Base-by-base conservation (phyloP, 2,888 invertebrate genomes). In the Tridacna crocea region DNA sequence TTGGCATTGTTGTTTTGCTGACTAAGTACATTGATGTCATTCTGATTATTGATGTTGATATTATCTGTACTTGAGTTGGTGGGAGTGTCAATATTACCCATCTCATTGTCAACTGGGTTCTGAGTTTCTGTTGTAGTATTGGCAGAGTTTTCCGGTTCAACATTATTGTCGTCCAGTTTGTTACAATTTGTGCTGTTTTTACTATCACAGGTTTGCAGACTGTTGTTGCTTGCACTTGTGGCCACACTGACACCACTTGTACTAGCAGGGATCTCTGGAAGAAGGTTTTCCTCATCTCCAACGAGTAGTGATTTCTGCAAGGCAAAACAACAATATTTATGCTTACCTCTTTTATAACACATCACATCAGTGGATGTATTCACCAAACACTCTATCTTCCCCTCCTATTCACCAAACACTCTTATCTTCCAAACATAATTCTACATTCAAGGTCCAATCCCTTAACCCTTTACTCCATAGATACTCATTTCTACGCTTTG, bases 171-270 rank as follows among this genome's bases (percentile, higher is more conserved):
- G 48, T 72, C 80, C 24, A 77, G 55, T 60, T 82, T 83, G 79
- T 81, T 81, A 55, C 82, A 66, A 72, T 80, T 82, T 78, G 66
- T 85, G 84, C 84, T 87, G 79, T 81, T 87, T 79, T 73, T 83
- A 75, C 82, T 84, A 82, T 86, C 86, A 84, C 83, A 86, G 76
- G 79, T 79, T 61, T 80, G 87, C 73, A 90, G 81, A 63, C 86
- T 90, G 79, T 81, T 87, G 60, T 75, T 80, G 77, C 89, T 91
- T 73, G 86, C 87, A 76, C 91, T 90, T 51, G 83, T 86, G 58
- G 85, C 84, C n/a, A 70, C 70, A 70, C 70, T 70, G 4, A 47
- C 51, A 24, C 70, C 70, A 51, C 70, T 70, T 24, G 70, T 51
- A 70, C 70, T 70, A 22, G 48, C 70, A 51, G 70, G 70, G 8